Conservation (phyloP, 1,140 invertebrate species). For the Mylabris phalerata region DNA sequence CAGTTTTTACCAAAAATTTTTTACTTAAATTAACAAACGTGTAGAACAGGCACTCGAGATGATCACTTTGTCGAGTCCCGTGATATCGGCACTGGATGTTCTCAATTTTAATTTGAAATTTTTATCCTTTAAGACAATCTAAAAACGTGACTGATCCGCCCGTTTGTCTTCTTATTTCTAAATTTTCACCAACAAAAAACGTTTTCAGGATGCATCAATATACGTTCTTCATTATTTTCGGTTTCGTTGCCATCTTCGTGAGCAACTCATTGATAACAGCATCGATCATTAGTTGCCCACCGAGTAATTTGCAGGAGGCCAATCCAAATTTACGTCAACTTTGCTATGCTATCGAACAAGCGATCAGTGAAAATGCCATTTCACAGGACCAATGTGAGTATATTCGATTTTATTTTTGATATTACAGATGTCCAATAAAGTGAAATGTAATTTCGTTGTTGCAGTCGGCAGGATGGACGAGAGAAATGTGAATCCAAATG, state of each 20-base stretch:
- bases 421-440: no score
- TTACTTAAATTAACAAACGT: no score
- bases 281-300: constrained; percentile 32
- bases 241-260: constrained; percentile 19
- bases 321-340: constrained; percentile 32
- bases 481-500: constrained; percentile 32
- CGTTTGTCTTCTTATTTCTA: neutral
- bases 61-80: constrained; percentile 1
- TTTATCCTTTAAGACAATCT: neutral
- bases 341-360: constrained; percentile 31
- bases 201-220: constrained; percentile 28
- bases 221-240: constrained; percentile 17
- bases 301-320: constrained; percentile 26
- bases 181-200: neutral
- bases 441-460: constrained; percentile 3
- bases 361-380: constrained; percentile 24
- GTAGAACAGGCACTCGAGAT: constrained; percentile 1
- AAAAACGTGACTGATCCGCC: constrained; percentile 5
- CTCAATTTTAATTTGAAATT: no score
- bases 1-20: no score
- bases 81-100: no score
- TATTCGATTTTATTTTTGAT: no score
- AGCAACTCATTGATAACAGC: constrained; percentile 22
- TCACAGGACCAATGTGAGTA: constrained; percentile 3
- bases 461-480: constrained; percentile 24